These are phyloP conservation scores for Brachystomella parvula DNA, from an alignment of 1,140 invertebrate species.

Conservation along the genomic window DNA sequence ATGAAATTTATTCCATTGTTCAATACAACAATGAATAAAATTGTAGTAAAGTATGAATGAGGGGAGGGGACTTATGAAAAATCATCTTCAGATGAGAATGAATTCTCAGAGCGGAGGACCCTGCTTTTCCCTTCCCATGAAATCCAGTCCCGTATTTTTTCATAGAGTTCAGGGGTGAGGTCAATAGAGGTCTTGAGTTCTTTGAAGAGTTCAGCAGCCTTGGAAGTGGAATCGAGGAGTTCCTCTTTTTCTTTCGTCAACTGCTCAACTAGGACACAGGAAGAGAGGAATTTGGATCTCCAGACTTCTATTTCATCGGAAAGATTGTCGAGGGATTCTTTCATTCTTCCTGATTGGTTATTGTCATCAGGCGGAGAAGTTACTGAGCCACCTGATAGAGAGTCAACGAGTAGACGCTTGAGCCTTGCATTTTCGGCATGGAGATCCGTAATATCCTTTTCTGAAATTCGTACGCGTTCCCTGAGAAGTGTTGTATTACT, in stretches of 20 bases:
- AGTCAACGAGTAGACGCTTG: constrained; percentile 34
- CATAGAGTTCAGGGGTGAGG: constrained; percentile 23
- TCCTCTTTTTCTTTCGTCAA: constrained; percentile 32
- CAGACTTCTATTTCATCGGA: constrained; percentile 36
- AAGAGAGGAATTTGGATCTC: constrained; percentile 37
- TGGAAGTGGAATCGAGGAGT: constrained; percentile 7
- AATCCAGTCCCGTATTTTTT: constrained; percentile 29
- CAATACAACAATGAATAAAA: not conserved
- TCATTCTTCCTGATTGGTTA: constrained; percentile 7
- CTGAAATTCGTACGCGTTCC: constrained; percentile 31
- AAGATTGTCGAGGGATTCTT: constrained; percentile 33
- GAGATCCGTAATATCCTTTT: constrained; percentile 34
- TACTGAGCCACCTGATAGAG: constrained; percentile 21
- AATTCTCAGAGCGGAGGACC: not conserved
- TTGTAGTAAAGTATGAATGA: not conserved
- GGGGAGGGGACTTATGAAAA: not conserved
- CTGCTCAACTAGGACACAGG: constrained; percentile 36
- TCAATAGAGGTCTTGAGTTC: constrained; percentile 27
- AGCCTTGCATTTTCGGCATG: constrained; percentile 31
- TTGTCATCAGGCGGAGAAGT: constrained; percentile 10
- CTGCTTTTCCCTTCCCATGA: not conserved
- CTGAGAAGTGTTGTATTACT: constrained; percentile 23
- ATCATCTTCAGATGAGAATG: not conserved
- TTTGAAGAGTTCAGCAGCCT: constrained; percentile 26
- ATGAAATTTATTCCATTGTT: not conserved